Evolutionary conservation across 2,797 vertebrate genomes (phyloP).

Genomic region (Poeciliopsis paucimaculata): DNA sequence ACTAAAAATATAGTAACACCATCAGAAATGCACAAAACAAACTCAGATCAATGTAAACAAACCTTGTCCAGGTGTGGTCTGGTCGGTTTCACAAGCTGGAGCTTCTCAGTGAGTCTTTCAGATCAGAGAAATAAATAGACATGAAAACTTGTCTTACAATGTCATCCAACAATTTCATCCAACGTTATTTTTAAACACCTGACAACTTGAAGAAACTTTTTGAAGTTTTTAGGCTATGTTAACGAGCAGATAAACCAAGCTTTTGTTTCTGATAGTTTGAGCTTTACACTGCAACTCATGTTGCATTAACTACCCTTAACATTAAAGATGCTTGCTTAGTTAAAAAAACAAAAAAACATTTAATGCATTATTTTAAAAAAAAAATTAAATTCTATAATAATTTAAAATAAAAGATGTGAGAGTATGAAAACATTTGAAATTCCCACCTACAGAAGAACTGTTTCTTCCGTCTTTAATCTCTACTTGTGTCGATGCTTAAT

Average conservation of each 20-base stretch:
- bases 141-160: neutral
- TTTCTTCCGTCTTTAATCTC: slow-evolving; percentile 23
- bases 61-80: slow-evolving; percentile 92
- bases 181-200: too few relatives aligned
- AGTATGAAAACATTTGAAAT: neutral
- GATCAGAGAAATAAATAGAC: slow-evolving; percentile 36
- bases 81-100: slow-evolving; percentile 77
- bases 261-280: neutral
- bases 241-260: neutral
- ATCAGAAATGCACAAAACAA: slow-evolving; percentile 7
- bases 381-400: neutral
- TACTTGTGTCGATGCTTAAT: slow-evolving; percentile 58
- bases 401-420: neutral
- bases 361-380: neutral
- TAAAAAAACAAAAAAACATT: neutral
- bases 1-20: slow-evolving; percentile 44
- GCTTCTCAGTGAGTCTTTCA: slow-evolving; percentile 87
- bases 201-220: too few relatives aligned
- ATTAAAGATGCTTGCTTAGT: neutral
- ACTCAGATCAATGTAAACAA: slow-evolving; percentile 19
- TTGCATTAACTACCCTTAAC: neutral
- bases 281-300: neutral
- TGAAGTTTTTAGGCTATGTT: neutral
- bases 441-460: neutral
- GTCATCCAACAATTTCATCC: neutral